Percentiles rank a stretch among this genome's conserved stretches.
Evolutionary conservation across 1,140 invertebrate species (phyloP).

Genomic region (Hypsibius dujardini): DNA sequence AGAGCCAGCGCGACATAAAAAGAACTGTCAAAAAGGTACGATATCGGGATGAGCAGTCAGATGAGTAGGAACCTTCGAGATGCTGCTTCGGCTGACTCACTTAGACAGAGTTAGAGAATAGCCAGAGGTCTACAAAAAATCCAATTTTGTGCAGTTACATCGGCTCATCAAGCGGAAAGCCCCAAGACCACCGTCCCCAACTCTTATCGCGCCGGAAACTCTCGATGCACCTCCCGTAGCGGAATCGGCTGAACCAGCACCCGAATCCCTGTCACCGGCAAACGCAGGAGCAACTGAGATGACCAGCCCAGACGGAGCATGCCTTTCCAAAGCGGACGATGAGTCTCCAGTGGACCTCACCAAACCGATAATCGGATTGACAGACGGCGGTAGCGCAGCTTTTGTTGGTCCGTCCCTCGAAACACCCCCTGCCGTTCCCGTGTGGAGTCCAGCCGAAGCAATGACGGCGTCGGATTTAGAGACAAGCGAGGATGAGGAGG

Average conservation of each 20-base stretch:
- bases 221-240: too few relatives aligned
- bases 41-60: not conserved
- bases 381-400: not conserved
- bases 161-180: not conserved
- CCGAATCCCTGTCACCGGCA: constrained; percentile 24
- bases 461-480: not conserved
- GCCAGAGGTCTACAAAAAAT: not conserved
- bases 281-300: not conserved
- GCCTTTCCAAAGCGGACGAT: not conserved
- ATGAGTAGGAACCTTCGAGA: too few relatives aligned
- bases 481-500: not conserved
- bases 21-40: constrained; percentile 2
- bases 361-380: too few relatives aligned
- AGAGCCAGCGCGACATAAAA: constrained; percentile 31
- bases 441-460: constrained; percentile 21
- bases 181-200: not conserved
- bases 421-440: constrained; percentile 21
- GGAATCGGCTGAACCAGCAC: constrained; percentile 13
- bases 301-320: not conserved
- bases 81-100: not conserved
- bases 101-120: not conserved
- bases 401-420: not conserved
- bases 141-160: constrained; percentile 20
- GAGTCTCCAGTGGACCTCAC: too few relatives aligned
- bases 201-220: not conserved